Evolutionary conservation across 92 coral and sea anemone species (phyloP), one percentile per base, ranked within the genome.

Genomic region (Siderastrea siderea): DNA sequence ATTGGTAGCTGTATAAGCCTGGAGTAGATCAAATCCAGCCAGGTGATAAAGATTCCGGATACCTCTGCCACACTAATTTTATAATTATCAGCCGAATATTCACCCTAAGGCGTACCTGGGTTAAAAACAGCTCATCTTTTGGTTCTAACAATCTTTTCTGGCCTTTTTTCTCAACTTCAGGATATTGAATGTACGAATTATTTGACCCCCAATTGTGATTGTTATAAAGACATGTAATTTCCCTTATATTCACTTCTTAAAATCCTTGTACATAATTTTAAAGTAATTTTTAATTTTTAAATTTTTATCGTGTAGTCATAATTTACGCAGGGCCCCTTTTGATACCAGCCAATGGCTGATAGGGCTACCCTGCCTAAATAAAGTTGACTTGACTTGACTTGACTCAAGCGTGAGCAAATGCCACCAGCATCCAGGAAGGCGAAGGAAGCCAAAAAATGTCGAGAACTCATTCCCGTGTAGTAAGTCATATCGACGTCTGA

Each of bases 11-110:
- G 86, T 11, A 43, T 64, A 2, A 87, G 62, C 52, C 85, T 68
- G 38, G 82, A 15, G 85, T 87, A 80, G 17, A 87, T 57, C 43
- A 85, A 74, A 16, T 85, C 75, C 38, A 60, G 3, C 88, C 89
- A 85, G 16, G 89, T 85, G 68, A 74, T 51, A 44, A 75, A 75
- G 4, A 77, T 85, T 77, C 83, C 59, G 5, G 59, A 47, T 52
- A 75, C 79, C 17, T n/a, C 19, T 49, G 63, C 47, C 38, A 38
- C 49, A 63, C 84, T 75, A 3, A 85, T 75, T 8, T 74, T 45
- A 52, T 61, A 85, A 45, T 63, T 45, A 59, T 74, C 83, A 51
- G 83, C 84, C 70, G 73, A 7, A 85, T 16, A 48, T 74, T 74
- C 14, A 73, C 54, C 61, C 83, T 55, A 4, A 74, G 67, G 26